These are phyloP conservation scores for Leptopilina syphax DNA, from an alignment of 2,888 invertebrate genomes.

Conservation along the genomic window DNA sequence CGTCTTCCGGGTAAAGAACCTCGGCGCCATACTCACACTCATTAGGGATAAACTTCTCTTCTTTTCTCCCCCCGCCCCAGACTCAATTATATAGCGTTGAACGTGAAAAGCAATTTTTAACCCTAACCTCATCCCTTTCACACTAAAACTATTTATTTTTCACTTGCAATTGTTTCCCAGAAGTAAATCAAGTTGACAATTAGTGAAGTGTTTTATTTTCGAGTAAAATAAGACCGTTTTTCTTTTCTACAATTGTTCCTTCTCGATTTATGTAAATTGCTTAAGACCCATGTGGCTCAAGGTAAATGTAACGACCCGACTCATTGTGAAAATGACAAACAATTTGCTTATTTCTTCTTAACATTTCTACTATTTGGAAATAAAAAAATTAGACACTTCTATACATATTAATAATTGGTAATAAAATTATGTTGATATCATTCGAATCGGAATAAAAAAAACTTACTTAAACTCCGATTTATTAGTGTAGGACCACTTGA, in stretches of 20 bases:
- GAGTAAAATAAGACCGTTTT: not conserved
- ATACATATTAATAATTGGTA: too few relatives aligned
- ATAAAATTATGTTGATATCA: too few relatives aligned
- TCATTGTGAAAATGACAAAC: not conserved
- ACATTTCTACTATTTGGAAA: not conserved
- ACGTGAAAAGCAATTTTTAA: constrained; percentile 18
- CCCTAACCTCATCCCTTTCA: not conserved
- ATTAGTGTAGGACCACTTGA: not conserved
- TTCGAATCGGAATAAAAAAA: too few relatives aligned
- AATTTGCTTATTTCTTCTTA: not conserved
- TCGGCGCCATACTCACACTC: constrained; percentile 23
- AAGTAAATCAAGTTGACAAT: constrained; percentile 12
- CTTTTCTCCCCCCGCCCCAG: too few relatives aligned
- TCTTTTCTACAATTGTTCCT: not conserved
- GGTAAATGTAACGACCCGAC: constrained; percentile 3
- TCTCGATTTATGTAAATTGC: not conserved
- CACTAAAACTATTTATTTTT: not conserved
- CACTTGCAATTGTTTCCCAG: constrained; percentile 14
- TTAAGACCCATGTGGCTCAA: not conserved
- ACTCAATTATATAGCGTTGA: not conserved
- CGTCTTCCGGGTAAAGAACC: constrained; percentile 33
- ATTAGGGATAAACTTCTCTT: constrained; percentile 6
- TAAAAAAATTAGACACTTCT: too few relatives aligned
- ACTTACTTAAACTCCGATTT: too few relatives aligned
- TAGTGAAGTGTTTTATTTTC: constrained; percentile 14